phyloP scores from a whole-genome alignment of 1,140 invertebrate species.

The Zaprionus capensis region DNA sequence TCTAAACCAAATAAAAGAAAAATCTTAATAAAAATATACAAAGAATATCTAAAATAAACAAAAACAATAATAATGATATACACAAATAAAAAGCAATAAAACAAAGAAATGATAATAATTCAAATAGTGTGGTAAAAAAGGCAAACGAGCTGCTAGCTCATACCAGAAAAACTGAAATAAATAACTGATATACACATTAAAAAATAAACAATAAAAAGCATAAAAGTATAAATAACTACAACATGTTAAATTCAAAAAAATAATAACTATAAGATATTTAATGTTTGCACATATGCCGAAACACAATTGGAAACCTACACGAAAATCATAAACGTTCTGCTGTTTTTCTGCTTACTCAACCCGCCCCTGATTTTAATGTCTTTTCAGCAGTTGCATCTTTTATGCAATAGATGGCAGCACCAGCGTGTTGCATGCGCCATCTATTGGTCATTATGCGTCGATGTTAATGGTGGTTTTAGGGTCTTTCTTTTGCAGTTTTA shows the following conservation, averaged over 20 bases:
- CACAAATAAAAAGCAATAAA: background rate
- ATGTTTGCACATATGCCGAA: background rate
- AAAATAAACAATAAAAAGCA: background rate
- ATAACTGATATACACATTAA: background rate
- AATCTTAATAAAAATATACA: background rate
- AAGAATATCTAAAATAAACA: background rate
- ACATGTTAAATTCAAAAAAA: background rate
- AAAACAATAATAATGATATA: background rate
- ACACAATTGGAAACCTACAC: background rate
- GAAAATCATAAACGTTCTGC: background rate
- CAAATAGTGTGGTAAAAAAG: too few species aligned
- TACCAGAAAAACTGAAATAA: background rate
- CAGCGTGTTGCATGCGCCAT: conserved; percentile 56
- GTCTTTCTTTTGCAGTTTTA: conserved; percentile 45
- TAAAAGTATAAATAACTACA: background rate
- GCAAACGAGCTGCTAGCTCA: too few species aligned
- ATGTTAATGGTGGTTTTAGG: conserved; percentile 40
- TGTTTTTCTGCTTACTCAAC: background rate
- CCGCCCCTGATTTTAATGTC: background rate
- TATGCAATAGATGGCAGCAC: conserved; percentile 63
- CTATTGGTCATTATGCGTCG: conserved; percentile 50
- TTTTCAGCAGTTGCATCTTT: conserved; percentile 20
- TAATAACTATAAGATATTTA: background rate
- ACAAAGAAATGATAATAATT: background rate
- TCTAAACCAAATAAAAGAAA: background rate